Base-by-base conservation (phyloP, 2,113 vertebrate genomes). In the Turnix velox region DNA sequence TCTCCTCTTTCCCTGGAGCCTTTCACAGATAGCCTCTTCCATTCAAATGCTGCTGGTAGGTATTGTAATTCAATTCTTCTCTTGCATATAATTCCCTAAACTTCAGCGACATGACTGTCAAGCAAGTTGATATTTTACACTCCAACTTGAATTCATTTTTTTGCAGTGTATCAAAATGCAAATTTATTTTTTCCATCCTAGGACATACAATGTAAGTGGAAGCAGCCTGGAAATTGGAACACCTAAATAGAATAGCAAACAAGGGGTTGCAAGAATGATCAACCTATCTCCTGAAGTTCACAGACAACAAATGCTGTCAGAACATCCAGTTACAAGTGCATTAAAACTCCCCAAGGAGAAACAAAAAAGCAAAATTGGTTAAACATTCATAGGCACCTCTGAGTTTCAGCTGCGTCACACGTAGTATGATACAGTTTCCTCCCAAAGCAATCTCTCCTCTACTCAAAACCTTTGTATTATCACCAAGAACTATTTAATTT, bases 101-200 rank as follows among this genome's bases (percentile, higher is more conserved):
- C 49, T 90, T 89, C 54, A 68, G 42, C 4, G 4, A 91, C 71
- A 76, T 43, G n/a, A 42, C 86, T 62, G 69, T 66, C 77, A 87
- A 84, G 58, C 74, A 84, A 96, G 73, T 82, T 77, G 87, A 24
- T 87, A 94, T 79, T 96, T 91, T 91, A 94, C 28, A 75, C 69
- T 88, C 52, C 69, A 92, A 51, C 54, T 22, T 40, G 25, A 96
- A 87, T 48, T 27, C 23, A 58, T 68, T 92, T 93, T 93, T 65
- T 90, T 49, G 40, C 45, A 92, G 76, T 27, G 52, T 62, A 88
- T 94, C 81, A 94, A 93, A 89, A 92, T 37, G 73, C 69, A 88
- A 76, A 43, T 90, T 63, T 45, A n/a, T 51, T 75, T 94, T 79
- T 73, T 9, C 83, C 30, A n/a, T 78, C 52, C 2, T 42, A 66